Base-by-base conservation (phyloP, 2,113 vertebrate species). In the Plestiodon gilberti region DNA sequence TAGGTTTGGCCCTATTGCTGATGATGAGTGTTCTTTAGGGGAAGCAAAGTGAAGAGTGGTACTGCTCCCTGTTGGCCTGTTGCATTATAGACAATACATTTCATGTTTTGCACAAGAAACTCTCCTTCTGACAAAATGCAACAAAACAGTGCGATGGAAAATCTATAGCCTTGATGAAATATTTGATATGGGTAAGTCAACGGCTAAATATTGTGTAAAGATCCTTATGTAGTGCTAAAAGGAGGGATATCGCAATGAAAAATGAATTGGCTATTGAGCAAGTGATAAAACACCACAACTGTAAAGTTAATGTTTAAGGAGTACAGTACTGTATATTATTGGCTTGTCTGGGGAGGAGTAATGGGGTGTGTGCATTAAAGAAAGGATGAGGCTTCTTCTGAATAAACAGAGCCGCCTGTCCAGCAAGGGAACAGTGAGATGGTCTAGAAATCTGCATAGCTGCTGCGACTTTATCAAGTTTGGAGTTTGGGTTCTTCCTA, bases 21-120 rank as follows among this genome's bases (percentile, higher is more conserved):
- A 22, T 9, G 43, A 62, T 0, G 15, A 18, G 28, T 25, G 22
- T 55, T 70, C 79, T 14, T 35, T 48, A 33, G 0, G 1, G 90
- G 78, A 76, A 23, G 8, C 78, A 30, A 86, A 18, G 0, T 64
- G 87, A 89, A 82, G 95, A 85, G 82, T 80, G 81, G 93, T 94
- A 93, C 93, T 96, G 95, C 96, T 85, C 96, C 91, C 96, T 96
- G 85, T 94, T 88, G 94, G 95, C 90, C 69, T 64, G 48, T 13
- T 23, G 52, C 0, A 0, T 90, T 89, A 93, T 65, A 3, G 33
- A 6, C 70, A 23, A 88, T 10, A 40, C 83, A 84, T 76, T 78
- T 87, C 70, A 6, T 25, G 82, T 87, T 59, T 85, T 38, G 73
- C 73, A 78, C 70, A 65, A 48, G 84, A 87, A 83, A 62, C 78